phyloP scores from a whole-genome alignment of 2,888 invertebrate genomes.

The Trilocha varians region DNA sequence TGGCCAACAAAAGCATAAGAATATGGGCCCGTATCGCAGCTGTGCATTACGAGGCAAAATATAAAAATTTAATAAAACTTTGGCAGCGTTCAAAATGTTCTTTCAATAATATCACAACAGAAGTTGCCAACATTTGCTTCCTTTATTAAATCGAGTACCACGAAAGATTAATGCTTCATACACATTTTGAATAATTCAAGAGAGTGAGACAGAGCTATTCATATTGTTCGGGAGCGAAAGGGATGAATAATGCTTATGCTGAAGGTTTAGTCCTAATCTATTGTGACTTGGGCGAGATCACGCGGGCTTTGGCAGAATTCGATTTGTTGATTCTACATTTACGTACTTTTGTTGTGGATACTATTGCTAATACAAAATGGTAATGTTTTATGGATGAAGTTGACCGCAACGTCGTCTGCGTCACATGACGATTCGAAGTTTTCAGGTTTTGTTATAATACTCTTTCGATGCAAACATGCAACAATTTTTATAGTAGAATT shows the following conservation, averaged over 20 bases:
- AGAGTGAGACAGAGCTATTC: neutral
- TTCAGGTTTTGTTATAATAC: too few species aligned
- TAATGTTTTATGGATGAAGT: too few species aligned
- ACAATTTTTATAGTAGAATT: too few species aligned
- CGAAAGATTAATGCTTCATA: conserved; percentile 11
- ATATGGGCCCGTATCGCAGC: neutral
- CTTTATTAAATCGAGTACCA: conserved; percentile 13
- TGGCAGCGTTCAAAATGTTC: neutral
- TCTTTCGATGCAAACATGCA: too few species aligned
- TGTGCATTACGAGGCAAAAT: neutral
- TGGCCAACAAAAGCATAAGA: neutral
- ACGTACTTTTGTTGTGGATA: too few species aligned
- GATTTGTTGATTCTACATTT: too few species aligned
- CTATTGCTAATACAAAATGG: too few species aligned
- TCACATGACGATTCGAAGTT: too few species aligned
- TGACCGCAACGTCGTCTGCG: too few species aligned
- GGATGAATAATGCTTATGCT: conserved; percentile 1
- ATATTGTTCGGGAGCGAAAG: neutral
- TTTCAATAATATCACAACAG: neutral
- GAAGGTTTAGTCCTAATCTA: neutral
- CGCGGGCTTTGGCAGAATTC: neutral
- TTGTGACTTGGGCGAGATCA: neutral
- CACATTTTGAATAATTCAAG: conserved; percentile 8
- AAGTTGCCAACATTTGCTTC: conserved; percentile 4
- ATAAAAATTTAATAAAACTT: neutral